Evolutionary conservation across 1,140 invertebrate genomes (phyloP), one percentile per base, ranked within the genome.

Genomic region (Zaprionus lachaisei): DNA sequence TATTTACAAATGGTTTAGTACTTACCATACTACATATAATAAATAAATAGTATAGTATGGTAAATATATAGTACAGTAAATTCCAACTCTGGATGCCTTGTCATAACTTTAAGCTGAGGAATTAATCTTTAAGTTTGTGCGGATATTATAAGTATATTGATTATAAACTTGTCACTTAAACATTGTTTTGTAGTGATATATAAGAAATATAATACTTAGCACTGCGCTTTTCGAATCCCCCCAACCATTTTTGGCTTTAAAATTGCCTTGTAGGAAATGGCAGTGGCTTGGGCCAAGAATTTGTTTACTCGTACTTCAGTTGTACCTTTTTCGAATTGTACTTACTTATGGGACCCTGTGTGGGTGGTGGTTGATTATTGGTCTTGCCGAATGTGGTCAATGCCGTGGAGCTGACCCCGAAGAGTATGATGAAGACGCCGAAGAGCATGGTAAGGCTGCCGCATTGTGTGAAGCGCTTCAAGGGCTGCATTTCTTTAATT

Each of bases 351-450:
- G 91, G 91, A 67, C 94, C 94, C 89, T 94, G 94, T 28, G 95
- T 94, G 17, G 95, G 94, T 20, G 94, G 93, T 5, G 95, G 94
- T 63, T 93, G 93, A 49, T 94, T 93, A 77, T 94, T 95, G 63
- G 94, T 95, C 92, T 96, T 96, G 15, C 95, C 95, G 81, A 96
- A 96, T 44, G 95, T 96, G 5, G 95, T 96, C 31, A 96, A 93
- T 5, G 95, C 95, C 77, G 95, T 94, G 7, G 94, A 94, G 72
- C 92, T 93, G 44, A 93, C 91, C 14, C 91, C 91, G 61, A 93
- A 93, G 22, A 93, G 78, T 57, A 93, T 91, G 55, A 93, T 92
- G 68, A 93, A 93, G 64, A 93, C 91, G 38, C 83, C 84, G 62
- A 93, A 93, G 20, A 93, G 80, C 91, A 93, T 93, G 34, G 92